phyloP scores from a whole-genome alignment of 1,140 invertebrate genomes.

The Rhagoletis pomonella region DNA sequence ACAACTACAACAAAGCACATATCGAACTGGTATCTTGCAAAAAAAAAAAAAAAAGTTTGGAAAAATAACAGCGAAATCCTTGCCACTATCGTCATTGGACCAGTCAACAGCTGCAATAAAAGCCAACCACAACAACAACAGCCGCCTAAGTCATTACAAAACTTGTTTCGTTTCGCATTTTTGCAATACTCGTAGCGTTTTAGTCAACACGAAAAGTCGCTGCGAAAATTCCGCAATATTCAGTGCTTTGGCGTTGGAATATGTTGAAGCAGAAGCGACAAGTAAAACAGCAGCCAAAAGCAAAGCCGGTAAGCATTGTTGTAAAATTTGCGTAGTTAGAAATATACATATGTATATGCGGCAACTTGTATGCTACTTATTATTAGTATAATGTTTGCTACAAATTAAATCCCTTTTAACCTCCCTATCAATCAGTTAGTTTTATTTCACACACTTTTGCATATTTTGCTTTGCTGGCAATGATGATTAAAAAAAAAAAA shows the following conservation, averaged over 20 bases:
- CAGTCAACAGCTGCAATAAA: not conserved
- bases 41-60: too few relatives aligned
- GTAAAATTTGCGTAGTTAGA: constrained; percentile 8
- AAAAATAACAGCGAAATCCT: too few relatives aligned
- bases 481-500: not conserved
- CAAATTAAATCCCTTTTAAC: too few relatives aligned
- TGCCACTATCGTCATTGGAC: not conserved
- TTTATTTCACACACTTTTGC: constrained; percentile 34
- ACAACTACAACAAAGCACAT: not conserved
- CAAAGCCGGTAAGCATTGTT: constrained; percentile 71
- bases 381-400: too few relatives aligned
- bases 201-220: not conserved
- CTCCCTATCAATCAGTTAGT: not conserved
- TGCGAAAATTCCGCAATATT: constrained; percentile 58
- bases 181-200: not conserved
- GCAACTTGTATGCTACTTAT: too few relatives aligned
- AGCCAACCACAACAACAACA: not conserved
- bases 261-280: constrained; percentile 74
- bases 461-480: constrained; percentile 1
- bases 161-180: not conserved
- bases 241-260: constrained; percentile 61
- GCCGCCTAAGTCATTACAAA: too few relatives aligned
- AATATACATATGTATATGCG: too few relatives aligned
- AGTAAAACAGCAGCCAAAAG: constrained; percentile 73
- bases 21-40: not conserved